Percentiles rank a stretch among this genome's conserved stretches.
These are phyloP conservation scores for Vultur gryphus DNA, from an alignment of 2,797 vertebrate species.

Conservation along the genomic window DNA sequence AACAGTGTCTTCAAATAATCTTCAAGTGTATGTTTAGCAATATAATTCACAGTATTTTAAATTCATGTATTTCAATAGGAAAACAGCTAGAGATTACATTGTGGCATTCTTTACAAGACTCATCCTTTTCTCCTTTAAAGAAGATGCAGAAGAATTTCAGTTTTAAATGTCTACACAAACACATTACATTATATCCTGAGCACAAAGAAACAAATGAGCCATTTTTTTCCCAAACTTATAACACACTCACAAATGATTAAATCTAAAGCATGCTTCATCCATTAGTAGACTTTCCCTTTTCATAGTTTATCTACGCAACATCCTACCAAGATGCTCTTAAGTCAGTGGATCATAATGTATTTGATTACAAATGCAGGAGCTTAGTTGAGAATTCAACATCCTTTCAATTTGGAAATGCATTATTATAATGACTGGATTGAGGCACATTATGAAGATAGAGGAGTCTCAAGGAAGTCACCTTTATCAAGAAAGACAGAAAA, in stretches of 20 bases:
- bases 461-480: constrained; percentile 18
- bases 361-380: constrained; percentile 7
- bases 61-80: not conserved
- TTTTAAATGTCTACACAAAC: not conserved
- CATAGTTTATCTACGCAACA: not conserved
- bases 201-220: not conserved
- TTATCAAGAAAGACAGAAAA: constrained; percentile 35
- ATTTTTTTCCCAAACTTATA: not conserved
- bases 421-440: constrained; percentile 20
- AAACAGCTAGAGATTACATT: not conserved
- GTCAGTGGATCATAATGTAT: not conserved
- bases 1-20: not conserved
- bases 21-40: not conserved
- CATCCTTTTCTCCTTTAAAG: not conserved
- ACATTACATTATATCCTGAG: not conserved
- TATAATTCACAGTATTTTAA: not conserved
- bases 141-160: not conserved
- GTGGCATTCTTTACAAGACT: not conserved
- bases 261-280: not conserved
- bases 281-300: not conserved
- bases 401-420: not conserved
- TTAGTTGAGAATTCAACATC: not conserved
- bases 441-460: not conserved
- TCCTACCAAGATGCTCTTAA: not conserved
- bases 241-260: not conserved